Evolutionary conservation across 35 echinoderm and acorn worm genomes (phyloP).

Genomic region (Apostichopus californicus): DNA sequence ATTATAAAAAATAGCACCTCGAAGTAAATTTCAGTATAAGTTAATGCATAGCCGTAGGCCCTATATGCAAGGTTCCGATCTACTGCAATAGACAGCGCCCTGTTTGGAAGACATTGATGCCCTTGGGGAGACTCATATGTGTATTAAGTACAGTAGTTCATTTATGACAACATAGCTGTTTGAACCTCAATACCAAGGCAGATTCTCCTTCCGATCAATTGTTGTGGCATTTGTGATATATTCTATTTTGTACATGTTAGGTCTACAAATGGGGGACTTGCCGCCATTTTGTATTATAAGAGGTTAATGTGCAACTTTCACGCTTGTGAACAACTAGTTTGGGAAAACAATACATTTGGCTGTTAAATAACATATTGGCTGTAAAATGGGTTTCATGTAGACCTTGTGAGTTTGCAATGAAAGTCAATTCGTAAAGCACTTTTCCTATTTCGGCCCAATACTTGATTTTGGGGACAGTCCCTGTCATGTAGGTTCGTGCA

Average conservation of each 20-base stretch:
- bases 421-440: slow-evolving; percentile 7
- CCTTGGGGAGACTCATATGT: background rate
- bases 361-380: background rate
- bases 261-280: background rate
- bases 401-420: background rate
- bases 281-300: slow-evolving; percentile 24
- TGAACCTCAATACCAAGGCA: background rate
- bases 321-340: background rate
- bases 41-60: too few species aligned
- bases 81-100: background rate
- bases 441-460: background rate
- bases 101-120: background rate
- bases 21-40: too few species aligned
- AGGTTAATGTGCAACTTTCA: background rate
- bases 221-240: slow-evolving; percentile 1
- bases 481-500: too few species aligned
- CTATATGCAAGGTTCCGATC: too few species aligned
- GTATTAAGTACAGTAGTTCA: background rate
- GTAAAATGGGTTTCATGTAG: slow-evolving; percentile 24
- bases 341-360: background rate
- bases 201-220: background rate
- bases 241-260: background rate
- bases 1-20: too few species aligned
- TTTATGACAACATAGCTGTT: background rate
- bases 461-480: too few species aligned